Evolutionary conservation across 2,113 vertebrate species (phyloP).

Genomic region (Gopherus evgoodei): DNA sequence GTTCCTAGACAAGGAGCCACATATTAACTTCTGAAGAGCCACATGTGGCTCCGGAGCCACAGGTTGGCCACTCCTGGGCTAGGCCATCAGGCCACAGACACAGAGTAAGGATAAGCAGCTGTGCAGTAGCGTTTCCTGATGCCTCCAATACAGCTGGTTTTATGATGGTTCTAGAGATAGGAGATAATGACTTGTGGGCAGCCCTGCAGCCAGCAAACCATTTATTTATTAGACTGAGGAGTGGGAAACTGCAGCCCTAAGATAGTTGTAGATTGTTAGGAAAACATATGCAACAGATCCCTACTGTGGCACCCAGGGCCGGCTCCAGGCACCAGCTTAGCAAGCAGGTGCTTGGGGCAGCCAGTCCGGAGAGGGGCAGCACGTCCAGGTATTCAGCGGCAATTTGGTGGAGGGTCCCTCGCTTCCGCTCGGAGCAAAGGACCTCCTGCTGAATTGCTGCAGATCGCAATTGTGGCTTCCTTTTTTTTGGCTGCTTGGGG

Average conservation of each 20-base stretch:
- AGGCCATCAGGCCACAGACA: accelerated
- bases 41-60: too few species aligned
- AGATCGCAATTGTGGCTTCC: too few species aligned
- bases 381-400: too few species aligned
- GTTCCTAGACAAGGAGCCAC: too few species aligned
- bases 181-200: neutral
- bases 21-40: too few species aligned
- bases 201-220: neutral
- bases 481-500: too few species aligned
- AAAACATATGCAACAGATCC: neutral
- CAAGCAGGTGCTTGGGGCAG: too few species aligned
- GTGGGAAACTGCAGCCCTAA: neutral
- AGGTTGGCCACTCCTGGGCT: neutral
- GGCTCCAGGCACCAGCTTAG: too few species aligned
- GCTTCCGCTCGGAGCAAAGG: too few species aligned
- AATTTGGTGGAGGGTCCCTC: too few species aligned
- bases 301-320: neutral
- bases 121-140: neutral
- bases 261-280: neutral
- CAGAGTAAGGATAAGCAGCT: neutral
- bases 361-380: too few species aligned
- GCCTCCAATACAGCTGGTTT: neutral
- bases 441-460: too few species aligned
- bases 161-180: neutral
- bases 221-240: neutral